Evolutionary conservation across 2,888 invertebrate genomes (phyloP).

Genomic region (Unio pictorum): DNA sequence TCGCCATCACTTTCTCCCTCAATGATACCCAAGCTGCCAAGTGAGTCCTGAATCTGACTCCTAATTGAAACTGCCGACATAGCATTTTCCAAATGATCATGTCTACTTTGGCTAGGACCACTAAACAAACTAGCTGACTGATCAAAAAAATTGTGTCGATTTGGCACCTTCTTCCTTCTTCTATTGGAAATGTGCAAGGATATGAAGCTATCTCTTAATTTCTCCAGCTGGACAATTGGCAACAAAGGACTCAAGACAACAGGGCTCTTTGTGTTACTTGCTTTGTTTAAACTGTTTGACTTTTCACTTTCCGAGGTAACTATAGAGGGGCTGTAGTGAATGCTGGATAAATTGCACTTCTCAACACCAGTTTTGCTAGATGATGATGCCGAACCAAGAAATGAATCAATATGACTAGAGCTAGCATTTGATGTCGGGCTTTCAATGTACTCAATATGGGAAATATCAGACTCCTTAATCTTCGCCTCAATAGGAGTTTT

Average conservation of each 20-base stretch:
- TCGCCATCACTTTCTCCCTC: constrained; percentile 10
- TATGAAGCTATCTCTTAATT: constrained; percentile 30
- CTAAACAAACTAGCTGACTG: constrained; percentile 26
- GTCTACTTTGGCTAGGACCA: constrained; percentile 6
- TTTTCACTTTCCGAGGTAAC: constrained; percentile 1
- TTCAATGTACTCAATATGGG: constrained; percentile 34
- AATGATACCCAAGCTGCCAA: background rate
- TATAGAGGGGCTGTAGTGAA: constrained; percentile 18
- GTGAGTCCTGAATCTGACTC: too few species aligned
- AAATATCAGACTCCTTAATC: constrained; percentile 34
- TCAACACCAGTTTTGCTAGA: too few species aligned
- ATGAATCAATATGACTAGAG: constrained; percentile 4
- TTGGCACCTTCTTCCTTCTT: constrained; percentile 1
- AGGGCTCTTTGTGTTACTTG: too few species aligned
- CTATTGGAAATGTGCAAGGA: constrained; percentile 17
- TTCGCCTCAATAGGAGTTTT: constrained; percentile 7
- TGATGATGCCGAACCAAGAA: too few species aligned
- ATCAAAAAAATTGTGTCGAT: constrained; percentile 7
- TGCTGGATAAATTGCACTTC: constrained; percentile 4
- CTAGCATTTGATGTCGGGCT: constrained; percentile 21
- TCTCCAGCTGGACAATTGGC: constrained; percentile 26
- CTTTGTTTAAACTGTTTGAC: too few species aligned
- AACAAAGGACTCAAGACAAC: background rate
- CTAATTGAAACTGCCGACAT: constrained; percentile 2
- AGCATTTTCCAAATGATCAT: constrained; percentile 3